phyloP scores from a whole-genome alignment of 2,113 vertebrate species.

The Cyrtonyx montezumae region DNA sequence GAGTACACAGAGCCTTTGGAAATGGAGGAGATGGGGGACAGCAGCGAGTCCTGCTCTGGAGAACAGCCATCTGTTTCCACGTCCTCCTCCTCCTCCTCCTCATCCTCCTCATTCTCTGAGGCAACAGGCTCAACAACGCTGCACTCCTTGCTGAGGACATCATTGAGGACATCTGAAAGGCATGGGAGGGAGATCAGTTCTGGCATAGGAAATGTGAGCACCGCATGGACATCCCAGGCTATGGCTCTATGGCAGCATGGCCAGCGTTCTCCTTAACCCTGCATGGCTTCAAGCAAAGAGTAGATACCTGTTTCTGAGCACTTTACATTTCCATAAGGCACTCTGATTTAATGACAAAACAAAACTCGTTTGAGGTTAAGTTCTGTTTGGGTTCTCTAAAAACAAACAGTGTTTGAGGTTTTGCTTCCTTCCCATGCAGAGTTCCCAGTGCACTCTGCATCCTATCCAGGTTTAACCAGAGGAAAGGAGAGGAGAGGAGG shows the following conservation, averaged over 20 bases:
- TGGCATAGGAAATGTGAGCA: fast-evolving
- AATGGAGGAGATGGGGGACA: conserved; percentile 78
- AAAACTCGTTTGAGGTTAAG: fast-evolving
- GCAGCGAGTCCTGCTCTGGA: conserved; percentile 62
- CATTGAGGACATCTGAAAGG: conserved; percentile 87
- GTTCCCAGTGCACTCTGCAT: fast-evolving
- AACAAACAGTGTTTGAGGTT: neutral
- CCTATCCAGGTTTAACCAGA: fast-evolving
- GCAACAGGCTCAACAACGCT: conserved; percentile 65
- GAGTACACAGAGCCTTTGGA: conserved; percentile 77
- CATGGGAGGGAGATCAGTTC: neutral
- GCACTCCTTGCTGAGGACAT: conserved; percentile 86
- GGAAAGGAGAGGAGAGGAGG: neutral
- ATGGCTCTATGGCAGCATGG: fast-evolving
- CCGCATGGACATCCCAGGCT: neutral
- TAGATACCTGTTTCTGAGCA: neutral
- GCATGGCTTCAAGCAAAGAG: neutral
- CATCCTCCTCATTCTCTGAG: conserved; percentile 71
- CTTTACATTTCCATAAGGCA: fast-evolving
- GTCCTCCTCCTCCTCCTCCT: conserved; percentile 79
- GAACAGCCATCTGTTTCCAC: conserved; percentile 53
- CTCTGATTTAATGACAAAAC: neutral
- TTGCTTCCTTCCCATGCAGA: neutral
- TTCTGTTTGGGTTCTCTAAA: neutral
- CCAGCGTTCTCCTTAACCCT: too few relatives aligned